Conservation (phyloP, 2,113 vertebrate species). For the Xiphias gladius region DNA sequence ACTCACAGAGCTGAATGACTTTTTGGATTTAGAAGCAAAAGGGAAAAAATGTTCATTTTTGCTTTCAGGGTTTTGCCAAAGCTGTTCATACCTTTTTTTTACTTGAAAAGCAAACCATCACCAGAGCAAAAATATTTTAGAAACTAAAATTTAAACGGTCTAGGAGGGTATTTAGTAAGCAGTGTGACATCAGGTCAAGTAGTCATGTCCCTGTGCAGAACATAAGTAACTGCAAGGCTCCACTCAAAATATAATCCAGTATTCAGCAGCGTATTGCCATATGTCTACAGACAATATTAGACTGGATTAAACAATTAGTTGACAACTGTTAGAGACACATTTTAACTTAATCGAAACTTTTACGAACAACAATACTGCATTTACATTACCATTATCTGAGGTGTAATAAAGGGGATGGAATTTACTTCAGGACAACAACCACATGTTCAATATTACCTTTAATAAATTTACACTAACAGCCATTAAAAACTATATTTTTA, state of each 20-base stretch:
- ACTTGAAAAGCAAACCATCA: too few species aligned
- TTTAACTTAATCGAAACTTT: constrained; percentile 2
- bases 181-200: constrained; percentile 15
- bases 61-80: too few species aligned
- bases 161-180: background rate
- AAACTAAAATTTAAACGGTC: background rate
- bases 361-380: background rate
- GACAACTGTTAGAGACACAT: constrained; percentile 4
- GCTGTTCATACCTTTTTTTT: too few species aligned
- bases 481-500: background rate
- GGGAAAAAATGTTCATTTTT: too few species aligned
- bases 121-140: too few species aligned
- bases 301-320: constrained; percentile 48
- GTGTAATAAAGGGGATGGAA: background rate
- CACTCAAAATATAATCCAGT: constrained; percentile 31
- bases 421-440: background rate
- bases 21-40: background rate
- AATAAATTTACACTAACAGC: background rate
- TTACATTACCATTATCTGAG: background rate
- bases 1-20: background rate
- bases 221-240: background rate
- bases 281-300: constrained; percentile 17
- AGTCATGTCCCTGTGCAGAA: background rate
- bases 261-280: constrained; percentile 27
- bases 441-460: background rate